Evolutionary conservation across 2,797 vertebrate genomes (phyloP).

Genomic region (Myotis vivesi): DNA sequence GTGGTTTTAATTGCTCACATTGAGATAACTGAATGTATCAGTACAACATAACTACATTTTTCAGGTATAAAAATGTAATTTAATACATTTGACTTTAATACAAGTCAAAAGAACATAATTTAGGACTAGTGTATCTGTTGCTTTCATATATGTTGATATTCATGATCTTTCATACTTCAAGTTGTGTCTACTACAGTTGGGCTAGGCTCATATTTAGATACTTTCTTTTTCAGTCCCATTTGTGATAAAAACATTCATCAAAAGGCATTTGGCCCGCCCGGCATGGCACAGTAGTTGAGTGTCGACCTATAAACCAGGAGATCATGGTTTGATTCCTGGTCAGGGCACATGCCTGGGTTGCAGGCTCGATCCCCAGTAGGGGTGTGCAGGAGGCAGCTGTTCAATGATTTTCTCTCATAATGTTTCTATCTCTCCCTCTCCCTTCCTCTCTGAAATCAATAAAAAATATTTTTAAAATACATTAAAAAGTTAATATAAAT

Average conservation of each 20-base stretch:
- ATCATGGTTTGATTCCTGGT: not conserved
- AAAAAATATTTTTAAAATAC: not conserved
- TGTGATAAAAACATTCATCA: constrained; percentile 33
- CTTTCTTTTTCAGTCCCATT: constrained; percentile 9
- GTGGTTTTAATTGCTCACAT: constrained; percentile 55
- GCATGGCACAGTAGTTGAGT: not conserved
- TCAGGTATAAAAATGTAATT: constrained; percentile 4
- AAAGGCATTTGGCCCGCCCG: not conserved
- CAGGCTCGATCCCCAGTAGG: not conserved
- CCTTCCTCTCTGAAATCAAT: not conserved
- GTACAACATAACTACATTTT: constrained; percentile 48
- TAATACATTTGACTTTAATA: not conserved
- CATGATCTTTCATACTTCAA: not conserved
- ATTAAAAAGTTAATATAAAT: constrained; percentile 11
- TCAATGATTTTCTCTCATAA: not conserved
- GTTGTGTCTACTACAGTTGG: not conserved
- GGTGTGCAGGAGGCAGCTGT: not conserved
- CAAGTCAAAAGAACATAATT: constrained; percentile 27
- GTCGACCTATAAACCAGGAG: not conserved
- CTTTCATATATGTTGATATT: constrained; percentile 26
- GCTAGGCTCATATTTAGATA: not conserved
- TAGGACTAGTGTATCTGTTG: not conserved
- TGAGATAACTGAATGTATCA: constrained; percentile 33
- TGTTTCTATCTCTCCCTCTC: not conserved
- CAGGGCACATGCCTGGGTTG: not conserved